These are phyloP conservation scores for Drosophila equinoxialis DNA, from an alignment of 1,140 invertebrate genomes.

Conservation along the genomic window DNA sequence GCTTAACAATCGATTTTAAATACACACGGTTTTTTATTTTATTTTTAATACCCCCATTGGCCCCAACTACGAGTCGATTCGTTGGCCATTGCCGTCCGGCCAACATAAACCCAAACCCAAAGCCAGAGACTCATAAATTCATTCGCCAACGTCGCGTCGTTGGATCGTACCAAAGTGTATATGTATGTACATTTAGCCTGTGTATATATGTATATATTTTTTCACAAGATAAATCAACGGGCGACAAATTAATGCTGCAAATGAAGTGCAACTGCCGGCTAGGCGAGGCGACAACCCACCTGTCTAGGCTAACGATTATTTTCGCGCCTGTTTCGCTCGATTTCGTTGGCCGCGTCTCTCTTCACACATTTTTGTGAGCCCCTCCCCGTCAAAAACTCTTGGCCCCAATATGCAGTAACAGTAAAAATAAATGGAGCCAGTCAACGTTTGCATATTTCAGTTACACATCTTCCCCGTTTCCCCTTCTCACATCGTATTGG, in stretches of 20 bases:
- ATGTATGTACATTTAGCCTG: neutral
- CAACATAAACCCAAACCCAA: neutral
- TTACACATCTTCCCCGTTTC: conserved; percentile 21
- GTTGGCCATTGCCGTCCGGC: conserved; percentile 12
- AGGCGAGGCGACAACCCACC: conserved; percentile 42
- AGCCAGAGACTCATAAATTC: conserved; percentile 63
- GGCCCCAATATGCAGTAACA: conserved; percentile 78
- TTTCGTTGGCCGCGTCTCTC: neutral
- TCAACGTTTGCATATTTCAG: conserved; percentile 79
- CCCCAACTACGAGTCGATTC: neutral
- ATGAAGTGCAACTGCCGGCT: conserved; percentile 77
- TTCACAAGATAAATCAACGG: conserved; percentile 73
- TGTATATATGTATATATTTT: conserved; percentile 22
- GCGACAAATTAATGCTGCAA: conserved; percentile 80
- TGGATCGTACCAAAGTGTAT: conserved; percentile 19
- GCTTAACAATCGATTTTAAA: conserved; percentile 67
- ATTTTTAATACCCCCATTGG: too few relatives aligned
- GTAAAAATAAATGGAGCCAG: conserved; percentile 82
- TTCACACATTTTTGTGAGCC: too few relatives aligned
- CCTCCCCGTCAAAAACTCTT: neutral
- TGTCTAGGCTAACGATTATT: conserved; percentile 63
- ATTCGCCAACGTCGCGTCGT: conserved; percentile 28
- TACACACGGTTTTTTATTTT: conserved; percentile 5
- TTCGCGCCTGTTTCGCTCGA: conserved; percentile 43
- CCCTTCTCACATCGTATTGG: neutral